phyloP scores from a whole-genome alignment of 1,140 invertebrate species.

The Portunus trituberculatus region DNA sequence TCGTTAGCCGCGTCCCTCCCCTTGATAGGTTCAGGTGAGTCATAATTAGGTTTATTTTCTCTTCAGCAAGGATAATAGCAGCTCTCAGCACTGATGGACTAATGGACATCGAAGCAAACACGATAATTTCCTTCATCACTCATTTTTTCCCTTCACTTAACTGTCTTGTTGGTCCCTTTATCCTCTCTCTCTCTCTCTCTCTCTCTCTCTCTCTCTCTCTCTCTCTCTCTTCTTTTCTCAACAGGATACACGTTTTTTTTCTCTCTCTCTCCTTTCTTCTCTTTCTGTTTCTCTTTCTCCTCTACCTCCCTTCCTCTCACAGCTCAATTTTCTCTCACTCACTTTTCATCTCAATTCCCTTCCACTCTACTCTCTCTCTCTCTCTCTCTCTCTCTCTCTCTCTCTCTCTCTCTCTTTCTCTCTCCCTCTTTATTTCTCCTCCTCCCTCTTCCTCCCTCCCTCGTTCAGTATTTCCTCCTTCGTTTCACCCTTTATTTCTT shows the following conservation, averaged over 20 bases:
- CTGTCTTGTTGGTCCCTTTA: neutral
- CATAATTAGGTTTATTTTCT: constrained; percentile 24
- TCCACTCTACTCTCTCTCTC: neutral
- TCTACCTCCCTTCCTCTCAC: neutral
- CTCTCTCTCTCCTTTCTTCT: neutral
- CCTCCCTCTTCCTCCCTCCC: neutral
- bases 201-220: neutral
- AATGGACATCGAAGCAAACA: neutral
- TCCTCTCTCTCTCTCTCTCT: neutral
- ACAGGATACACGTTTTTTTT: neutral
- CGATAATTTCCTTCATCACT: neutral
- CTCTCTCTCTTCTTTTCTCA: neutral
- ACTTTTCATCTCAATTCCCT: neutral
- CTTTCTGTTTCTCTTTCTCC: neutral
- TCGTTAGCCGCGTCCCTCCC: neutral
- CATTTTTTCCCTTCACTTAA: neutral
- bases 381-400: neutral
- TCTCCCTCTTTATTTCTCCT: neutral
- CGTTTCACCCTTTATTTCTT: neutral
- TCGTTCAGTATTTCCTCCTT: neutral
- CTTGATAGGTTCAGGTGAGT: neutral
- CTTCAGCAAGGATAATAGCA: neutral
- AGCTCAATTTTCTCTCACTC: constrained; percentile 30
- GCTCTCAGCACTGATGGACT: neutral
- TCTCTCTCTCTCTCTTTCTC: neutral